Percentiles rank a stretch among this genome's conserved stretches.
phyloP scores from a whole-genome alignment of 1,140 invertebrate species.

The Zelostemma sp. region DNA sequence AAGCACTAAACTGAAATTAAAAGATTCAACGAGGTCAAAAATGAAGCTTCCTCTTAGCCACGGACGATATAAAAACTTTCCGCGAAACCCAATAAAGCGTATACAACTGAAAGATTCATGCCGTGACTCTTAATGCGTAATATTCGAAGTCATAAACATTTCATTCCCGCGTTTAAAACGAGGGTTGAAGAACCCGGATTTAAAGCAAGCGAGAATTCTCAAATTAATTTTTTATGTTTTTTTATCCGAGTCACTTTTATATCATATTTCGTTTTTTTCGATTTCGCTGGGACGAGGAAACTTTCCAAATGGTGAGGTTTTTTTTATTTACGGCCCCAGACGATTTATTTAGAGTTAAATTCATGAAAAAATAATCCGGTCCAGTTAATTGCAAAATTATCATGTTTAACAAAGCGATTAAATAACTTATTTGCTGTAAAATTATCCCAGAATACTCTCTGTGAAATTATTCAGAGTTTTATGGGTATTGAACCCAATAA shows the following conservation, averaged over 20 bases:
- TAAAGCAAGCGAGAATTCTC: conserved; percentile 19
- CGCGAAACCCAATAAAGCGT: conserved; percentile 25
- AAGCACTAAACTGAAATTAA: conserved; percentile 34
- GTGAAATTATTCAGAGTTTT: too few species aligned
- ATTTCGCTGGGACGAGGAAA: too few species aligned
- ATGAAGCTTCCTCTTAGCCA: conserved; percentile 23
- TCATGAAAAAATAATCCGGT: too few species aligned
- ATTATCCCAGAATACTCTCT: too few species aligned
- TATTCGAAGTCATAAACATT: conserved; percentile 30
- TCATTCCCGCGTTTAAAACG: conserved; percentile 23
- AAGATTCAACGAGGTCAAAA: conserved; percentile 30
- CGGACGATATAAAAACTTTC: conserved; percentile 27
- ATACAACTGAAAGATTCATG: conserved; percentile 8
- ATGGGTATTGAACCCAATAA: too few species aligned
- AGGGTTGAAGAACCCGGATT: conserved; percentile 13
- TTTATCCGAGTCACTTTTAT: background rate
- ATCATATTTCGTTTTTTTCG: too few species aligned
- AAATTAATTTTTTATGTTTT: conserved; percentile 29
- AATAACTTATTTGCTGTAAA: too few species aligned
- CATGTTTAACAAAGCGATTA: too few species aligned
- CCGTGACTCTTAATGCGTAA: conserved; percentile 12
- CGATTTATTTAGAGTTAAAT: too few species aligned
- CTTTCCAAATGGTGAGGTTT: too few species aligned
- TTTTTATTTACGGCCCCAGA: too few species aligned
- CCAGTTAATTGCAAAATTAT: too few species aligned